These are phyloP conservation scores for Choristoneura fumiferana DNA, from an alignment of 1,140 invertebrate genomes.

Conservation along the genomic window DNA sequence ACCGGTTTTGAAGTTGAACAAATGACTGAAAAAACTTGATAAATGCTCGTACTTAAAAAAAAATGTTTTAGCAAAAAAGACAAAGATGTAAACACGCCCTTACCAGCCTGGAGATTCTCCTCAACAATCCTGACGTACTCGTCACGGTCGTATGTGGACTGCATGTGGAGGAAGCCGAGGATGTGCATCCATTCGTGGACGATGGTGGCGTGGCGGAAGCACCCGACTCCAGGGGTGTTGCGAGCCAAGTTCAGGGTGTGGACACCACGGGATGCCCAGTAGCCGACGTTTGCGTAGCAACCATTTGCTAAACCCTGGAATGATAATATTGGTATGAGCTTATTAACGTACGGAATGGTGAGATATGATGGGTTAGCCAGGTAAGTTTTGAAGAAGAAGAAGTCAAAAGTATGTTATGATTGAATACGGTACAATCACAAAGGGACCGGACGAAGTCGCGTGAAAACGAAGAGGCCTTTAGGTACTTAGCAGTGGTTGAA, in stretches of 20 bases:
- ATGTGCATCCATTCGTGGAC: conserved; percentile 86
- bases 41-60: too few relatives aligned
- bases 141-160: conserved; percentile 84
- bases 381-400: background rate
- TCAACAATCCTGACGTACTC: conserved; percentile 83
- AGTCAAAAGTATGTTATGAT: too few relatives aligned
- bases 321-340: too few relatives aligned
- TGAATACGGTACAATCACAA: too few relatives aligned
- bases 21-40: too few relatives aligned
- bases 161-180: conserved; percentile 86
- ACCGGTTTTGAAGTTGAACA: too few relatives aligned
- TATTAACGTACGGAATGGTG: background rate
- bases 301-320: conserved; percentile 64
- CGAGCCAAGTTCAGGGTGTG: conserved; percentile 75
- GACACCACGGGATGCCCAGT: conserved; percentile 45
- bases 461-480: too few relatives aligned
- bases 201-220: conserved; percentile 76
- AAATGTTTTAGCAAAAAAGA: too few relatives aligned
- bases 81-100: too few relatives aligned
- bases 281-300: conserved; percentile 77
- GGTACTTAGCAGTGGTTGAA: too few relatives aligned
- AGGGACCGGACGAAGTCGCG: too few relatives aligned
- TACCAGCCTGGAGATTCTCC: conserved; percentile 81
- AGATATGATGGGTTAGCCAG: background rate
- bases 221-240: conserved; percentile 64